Conservation (phyloP, 2,113 vertebrate species). For the Numenius arquata region DNA sequence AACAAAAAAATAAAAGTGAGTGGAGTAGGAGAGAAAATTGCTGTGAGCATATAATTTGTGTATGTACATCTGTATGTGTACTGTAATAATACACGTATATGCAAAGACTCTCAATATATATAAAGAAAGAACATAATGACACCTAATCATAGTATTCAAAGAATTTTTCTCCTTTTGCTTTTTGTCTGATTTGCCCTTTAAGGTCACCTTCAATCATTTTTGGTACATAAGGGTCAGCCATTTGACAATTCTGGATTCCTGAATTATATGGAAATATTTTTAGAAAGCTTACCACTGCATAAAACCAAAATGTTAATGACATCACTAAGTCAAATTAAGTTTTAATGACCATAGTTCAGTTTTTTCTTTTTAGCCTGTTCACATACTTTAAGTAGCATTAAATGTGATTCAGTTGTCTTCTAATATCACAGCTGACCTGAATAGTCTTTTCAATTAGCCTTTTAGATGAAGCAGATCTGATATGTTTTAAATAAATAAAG, state of each 20-base stretch:
- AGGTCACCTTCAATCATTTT: background rate
- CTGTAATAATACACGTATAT: background rate
- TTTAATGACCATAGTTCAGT: conserved; percentile 60
- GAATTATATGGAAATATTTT: conserved; percentile 54
- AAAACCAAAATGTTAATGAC: conserved; percentile 59
- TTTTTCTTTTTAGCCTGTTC: conserved; percentile 44
- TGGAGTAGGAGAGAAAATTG: background rate
- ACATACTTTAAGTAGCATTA: conserved; percentile 43
- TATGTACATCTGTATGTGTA: background rate
- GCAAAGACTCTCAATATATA: background rate
- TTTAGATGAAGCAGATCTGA: conserved; percentile 51
- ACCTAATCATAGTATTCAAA: background rate
- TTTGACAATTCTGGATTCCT: conserved; percentile 11
- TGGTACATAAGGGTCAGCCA: background rate
- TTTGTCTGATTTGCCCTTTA: background rate
- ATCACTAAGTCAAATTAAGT: conserved; percentile 68
- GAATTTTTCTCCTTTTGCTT: background rate
- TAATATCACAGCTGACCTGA: conserved; percentile 53
- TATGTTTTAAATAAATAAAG: conserved; percentile 64
- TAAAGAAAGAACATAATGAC: background rate
- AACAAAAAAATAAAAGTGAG: background rate
- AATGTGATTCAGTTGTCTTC: conserved; percentile 61
- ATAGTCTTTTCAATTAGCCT: conserved; percentile 62
- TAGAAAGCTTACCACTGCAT: conserved; percentile 52
- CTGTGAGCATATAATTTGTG: background rate